Conservation (phyloP, 2,797 vertebrate species). For the Poeciliopsis gracilis region DNA sequence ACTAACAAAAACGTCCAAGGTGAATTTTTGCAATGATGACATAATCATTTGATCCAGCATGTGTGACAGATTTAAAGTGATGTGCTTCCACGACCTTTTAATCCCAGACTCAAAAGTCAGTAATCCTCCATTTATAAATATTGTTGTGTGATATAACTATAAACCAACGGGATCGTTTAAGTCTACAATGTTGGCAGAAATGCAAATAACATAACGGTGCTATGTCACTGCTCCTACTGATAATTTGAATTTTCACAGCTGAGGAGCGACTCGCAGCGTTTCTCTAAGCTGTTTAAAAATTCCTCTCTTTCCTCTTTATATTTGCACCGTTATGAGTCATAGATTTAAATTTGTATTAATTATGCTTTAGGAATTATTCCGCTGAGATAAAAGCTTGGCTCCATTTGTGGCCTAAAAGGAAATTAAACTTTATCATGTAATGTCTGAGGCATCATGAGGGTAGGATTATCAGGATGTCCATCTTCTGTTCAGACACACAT, state of each 20-base stretch:
- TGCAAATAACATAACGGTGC: constrained; percentile 1
- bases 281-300: constrained; percentile 1
- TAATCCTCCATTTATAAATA: background rate
- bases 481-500: background rate
- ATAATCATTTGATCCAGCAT: background rate
- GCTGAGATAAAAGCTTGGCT: constrained; percentile 31
- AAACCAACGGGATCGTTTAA: background rate
- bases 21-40: background rate
- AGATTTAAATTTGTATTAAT: constrained; percentile 27
- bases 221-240: background rate
- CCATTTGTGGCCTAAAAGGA: constrained; percentile 14
- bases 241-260: constrained; percentile 22
- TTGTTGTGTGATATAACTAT: background rate
- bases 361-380: constrained; percentile 3
- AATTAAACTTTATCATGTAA: background rate
- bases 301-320: constrained; percentile 11
- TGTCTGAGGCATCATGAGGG: constrained; percentile 5
- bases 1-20: background rate
- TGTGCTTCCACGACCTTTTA: background rate
- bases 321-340: background rate
- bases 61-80: background rate
- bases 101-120: background rate
- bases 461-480: too few relatives aligned
- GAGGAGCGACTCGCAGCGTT: background rate
- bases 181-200: background rate